Base-by-base conservation (phyloP, 2,888 invertebrate genomes). In the Xylophagus ater region DNA sequence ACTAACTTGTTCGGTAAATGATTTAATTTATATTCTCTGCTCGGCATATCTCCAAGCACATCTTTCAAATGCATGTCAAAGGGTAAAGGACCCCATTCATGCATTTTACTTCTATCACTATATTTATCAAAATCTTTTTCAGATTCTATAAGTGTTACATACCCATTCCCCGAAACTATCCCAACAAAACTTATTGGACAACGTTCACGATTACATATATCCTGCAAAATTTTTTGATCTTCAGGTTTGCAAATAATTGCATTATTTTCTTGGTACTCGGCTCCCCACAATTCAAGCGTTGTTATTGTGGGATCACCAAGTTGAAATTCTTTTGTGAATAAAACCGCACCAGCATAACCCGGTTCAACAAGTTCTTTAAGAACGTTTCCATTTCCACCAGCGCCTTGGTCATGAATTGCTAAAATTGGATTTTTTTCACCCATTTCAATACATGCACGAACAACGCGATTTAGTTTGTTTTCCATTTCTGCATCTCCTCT, bases 351-450 rank as follows among this genome's bases (percentile, higher is more conserved):
- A 4, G 80, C 78, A 40, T 58, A 60, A 1, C 61, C 63, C 0
- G 96, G 96, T 53, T 97, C 96, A 0, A 92, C 92, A 4, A 98
- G 67, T 62, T 98, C 97, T 57, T 97, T 97, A 20, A 98, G 61
- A 0, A 98, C 97, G 60, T 98, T 98, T 2, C 96, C 89, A 58
- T 90, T 89, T 19, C 97, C 97, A n/a, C 97, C 97, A 7, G 97
- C 97, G 14, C 97, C 97, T 71, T 56, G 97, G 67, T 98, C 97
- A 59, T 98, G 97, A 51, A 98, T 96, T 1, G 73, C 93, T 83
- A 51, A 73, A 51, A 97, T 92, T 3, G 96, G 96, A 68, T 97
- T 93, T 10, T 70, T 67, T 1, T 73, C 69, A 1, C 76, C 76
- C 57, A 82, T 68, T 67, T 98, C 97, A 21, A 89, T 69, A 55